Evolutionary conservation across 1,140 invertebrate genomes (phyloP).

Genomic region (Drosophila ficusphila): DNA sequence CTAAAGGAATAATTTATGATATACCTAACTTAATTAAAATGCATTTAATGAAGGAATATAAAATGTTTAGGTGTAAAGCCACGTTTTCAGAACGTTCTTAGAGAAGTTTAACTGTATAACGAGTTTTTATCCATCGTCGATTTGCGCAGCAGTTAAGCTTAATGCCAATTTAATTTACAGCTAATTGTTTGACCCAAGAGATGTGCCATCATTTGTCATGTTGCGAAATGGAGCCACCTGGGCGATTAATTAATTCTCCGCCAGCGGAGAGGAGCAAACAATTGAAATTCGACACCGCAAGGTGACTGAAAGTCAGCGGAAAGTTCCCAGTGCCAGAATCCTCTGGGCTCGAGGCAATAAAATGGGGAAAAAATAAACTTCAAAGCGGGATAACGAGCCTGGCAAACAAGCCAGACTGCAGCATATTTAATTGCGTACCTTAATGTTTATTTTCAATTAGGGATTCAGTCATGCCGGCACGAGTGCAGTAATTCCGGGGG

Average conservation of each 20-base stretch:
- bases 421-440: slow-evolving; percentile 55
- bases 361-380: slow-evolving; percentile 38
- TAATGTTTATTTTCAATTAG: slow-evolving; percentile 79
- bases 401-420: slow-evolving; percentile 9
- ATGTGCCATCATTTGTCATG: slow-evolving; percentile 38
- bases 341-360: slow-evolving; percentile 9
- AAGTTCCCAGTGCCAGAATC: neutral
- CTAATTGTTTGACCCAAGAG: slow-evolving; percentile 56
- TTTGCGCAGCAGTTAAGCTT: slow-evolving; percentile 45
- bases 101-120: neutral
- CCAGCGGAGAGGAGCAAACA: slow-evolving; percentile 17
- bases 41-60: neutral
- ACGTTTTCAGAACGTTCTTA: neutral
- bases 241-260: slow-evolving; percentile 42
- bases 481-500: slow-evolving; percentile 6
- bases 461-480: slow-evolving; percentile 44
- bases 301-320: slow-evolving; percentile 39
- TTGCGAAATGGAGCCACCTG: slow-evolving; percentile 21
- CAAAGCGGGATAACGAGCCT: slow-evolving; percentile 21
- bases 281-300: slow-evolving; percentile 49
- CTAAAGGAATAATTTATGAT: neutral
- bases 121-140: slow-evolving; percentile 2
- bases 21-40: neutral
- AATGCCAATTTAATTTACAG: slow-evolving; percentile 67
- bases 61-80: neutral